Evolutionary conservation across 2,888 invertebrate genomes (phyloP).

Genomic region (Gandaritis pyraliata): DNA sequence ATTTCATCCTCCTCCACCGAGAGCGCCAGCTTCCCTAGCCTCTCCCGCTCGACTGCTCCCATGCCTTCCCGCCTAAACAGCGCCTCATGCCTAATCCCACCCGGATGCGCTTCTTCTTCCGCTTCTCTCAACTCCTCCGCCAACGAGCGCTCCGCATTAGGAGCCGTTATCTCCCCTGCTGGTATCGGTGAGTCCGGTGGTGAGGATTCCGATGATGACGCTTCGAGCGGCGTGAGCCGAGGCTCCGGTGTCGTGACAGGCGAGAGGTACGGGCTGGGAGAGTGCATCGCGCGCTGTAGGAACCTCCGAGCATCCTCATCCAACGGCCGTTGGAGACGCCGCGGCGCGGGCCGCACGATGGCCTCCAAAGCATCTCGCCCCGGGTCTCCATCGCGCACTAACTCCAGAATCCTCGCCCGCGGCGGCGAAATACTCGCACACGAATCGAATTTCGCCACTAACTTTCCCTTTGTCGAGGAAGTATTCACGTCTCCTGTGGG

Average conservation of each 20-base stretch:
- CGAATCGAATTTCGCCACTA: conserved; percentile 71
- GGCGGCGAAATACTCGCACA: conserved; percentile 67
- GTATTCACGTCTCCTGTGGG: conserved; percentile 71
- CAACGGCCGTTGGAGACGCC: conserved; percentile 67
- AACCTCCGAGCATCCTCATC: conserved; percentile 75
- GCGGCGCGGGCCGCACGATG: conserved; percentile 71
- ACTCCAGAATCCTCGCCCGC: conserved; percentile 69
- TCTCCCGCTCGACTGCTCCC: conserved; percentile 63
- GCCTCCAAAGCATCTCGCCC: conserved; percentile 73
- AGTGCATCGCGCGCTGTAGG: conserved; percentile 68
- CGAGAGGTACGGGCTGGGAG: conserved; percentile 63
- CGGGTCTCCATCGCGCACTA: conserved; percentile 71
- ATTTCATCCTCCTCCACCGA: conserved; percentile 76
- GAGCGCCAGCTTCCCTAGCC: conserved; percentile 71
- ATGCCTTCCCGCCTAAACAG: conserved; percentile 56
- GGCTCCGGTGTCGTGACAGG: conserved; percentile 55
- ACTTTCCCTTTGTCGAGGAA: conserved; percentile 66
- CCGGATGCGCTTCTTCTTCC: conserved; percentile 62
- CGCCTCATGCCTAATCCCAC: conserved; percentile 53
- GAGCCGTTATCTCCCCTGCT: conserved; percentile 37
- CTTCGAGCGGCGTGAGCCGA: conserved; percentile 34
- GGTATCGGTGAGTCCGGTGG: not conserved
- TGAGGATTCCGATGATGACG: conserved; percentile 10
- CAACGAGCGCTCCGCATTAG: conserved; percentile 58
- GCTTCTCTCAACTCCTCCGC: conserved; percentile 77